Evolutionary conservation across 2,888 invertebrate genomes (phyloP), one percentile per base, ranked within the genome.

Genomic region (Pterobdella sp.): DNA sequence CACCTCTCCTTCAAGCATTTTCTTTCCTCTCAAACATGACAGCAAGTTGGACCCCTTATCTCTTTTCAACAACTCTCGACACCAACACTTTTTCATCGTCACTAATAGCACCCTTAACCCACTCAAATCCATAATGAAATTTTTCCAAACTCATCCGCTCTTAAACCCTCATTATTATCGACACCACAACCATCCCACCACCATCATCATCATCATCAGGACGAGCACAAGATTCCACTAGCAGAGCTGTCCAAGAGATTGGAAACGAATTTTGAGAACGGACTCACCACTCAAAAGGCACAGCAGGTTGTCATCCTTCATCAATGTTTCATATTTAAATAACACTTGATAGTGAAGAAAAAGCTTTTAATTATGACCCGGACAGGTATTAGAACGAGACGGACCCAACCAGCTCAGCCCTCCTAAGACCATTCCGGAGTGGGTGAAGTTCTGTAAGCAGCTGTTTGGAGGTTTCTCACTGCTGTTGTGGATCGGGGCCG

Each of bases 231-330:
- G 89, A 91, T 97, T 85, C 88, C 93, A 83, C 89, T 94, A 79
- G 94, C 95, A 86, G 94, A 95, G 87, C 88, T 96, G 81, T 94
- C 92, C 87, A 90, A 91, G 87, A 90, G 94, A 87, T 92, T 94
- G 88, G 91, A 91, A 85, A 93, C 94, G 85, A 93, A 94, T 87
- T 92, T 94, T 81, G 93, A 94, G 88, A 93, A 91, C 88, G 75
- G 60, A 4, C 60, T 56, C 14, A 56, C 60, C n/a, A 26, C 60
- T 26, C 60, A 18, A n/a, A 56, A 56, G 60, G 60, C 60, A 26
- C 60, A 56, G 26, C 60, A 56, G 60, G 60, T 56, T 22, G n/a
- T 4, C 26, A 26, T n/a, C n/a, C n/a, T n/a, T n/a, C n/a, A n/a
- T n/a, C n/a, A n/a, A n/a, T n/a, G n/a, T n/a, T n/a, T n/a, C n/a